Evolutionary conservation across 2,797 vertebrate species (phyloP).

Genomic region (Malacoraja senta): DNA sequence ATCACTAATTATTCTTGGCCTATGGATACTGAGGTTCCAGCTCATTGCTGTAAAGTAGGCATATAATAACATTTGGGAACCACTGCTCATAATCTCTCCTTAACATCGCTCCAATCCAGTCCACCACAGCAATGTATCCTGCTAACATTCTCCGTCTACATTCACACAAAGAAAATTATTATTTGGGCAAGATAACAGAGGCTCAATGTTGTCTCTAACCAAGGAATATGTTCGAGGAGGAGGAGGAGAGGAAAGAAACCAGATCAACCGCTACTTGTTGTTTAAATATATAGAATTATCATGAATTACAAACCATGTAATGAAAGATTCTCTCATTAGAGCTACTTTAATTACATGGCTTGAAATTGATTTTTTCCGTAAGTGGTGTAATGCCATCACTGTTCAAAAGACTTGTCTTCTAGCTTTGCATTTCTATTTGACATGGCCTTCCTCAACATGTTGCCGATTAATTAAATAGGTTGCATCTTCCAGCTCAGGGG

Average conservation of each 20-base stretch:
- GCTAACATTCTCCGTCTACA: not conserved
- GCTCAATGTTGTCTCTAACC: not conserved
- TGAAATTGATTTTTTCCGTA: not conserved
- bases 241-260: not conserved
- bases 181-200: not conserved
- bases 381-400: not conserved
- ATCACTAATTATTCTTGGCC: not conserved
- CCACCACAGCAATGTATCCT: not conserved
- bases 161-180: not conserved
- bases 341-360: not conserved
- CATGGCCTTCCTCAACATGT: not conserved
- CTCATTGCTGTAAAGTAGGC: not conserved
- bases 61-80: not conserved
- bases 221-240: not conserved
- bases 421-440: not conserved
- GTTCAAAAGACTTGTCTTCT: not conserved
- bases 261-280: not conserved
- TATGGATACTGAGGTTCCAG: not conserved
- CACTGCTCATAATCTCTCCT: too few species aligned
- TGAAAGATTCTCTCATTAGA: not conserved
- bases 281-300: too few species aligned
- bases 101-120: not conserved
- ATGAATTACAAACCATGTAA: too few species aligned
- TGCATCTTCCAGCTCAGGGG: not conserved
- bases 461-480: not conserved